A percentile compares a stretch with the other conserved stretches of the same genome.
These are phyloP conservation scores for Neodon shergylaensis DNA, from an alignment of 2,113 vertebrate genomes.

Conservation along the genomic window DNA sequence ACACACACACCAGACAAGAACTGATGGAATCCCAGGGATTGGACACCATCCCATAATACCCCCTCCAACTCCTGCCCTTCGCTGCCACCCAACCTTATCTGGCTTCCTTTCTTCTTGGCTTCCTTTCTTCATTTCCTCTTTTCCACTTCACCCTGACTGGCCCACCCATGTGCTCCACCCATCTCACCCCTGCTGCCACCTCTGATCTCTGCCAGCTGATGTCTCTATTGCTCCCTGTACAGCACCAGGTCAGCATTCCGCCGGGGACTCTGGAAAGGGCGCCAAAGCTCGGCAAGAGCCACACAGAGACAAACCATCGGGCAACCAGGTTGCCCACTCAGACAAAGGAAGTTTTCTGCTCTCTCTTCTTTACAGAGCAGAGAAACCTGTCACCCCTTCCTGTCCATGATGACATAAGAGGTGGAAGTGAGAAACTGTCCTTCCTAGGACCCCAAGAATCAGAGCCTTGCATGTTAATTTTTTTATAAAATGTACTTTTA, in stretches of 20 bases:
- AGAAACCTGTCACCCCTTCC: conserved; percentile 16
- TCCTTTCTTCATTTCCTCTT: neutral
- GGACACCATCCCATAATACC: conserved; percentile 46
- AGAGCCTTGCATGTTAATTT: conserved; percentile 73
- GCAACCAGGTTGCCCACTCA: conserved; percentile 61
- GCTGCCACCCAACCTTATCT: conserved; percentile 70
- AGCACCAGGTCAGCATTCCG: conserved; percentile 73
- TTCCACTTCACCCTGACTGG: conserved; percentile 45
- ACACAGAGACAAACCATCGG: conserved; percentile 61
- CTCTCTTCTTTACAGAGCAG: conserved; percentile 51
- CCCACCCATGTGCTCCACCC: neutral
- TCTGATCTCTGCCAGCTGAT: conserved; percentile 45
- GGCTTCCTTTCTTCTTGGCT: conserved; percentile 70
- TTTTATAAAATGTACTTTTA: conserved; percentile 75
- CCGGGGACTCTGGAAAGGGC: conserved; percentile 72
- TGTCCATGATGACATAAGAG: conserved; percentile 43
- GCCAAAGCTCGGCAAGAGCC: conserved; percentile 67
- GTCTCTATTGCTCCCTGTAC: conserved; percentile 65
- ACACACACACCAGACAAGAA: conserved; percentile 95
- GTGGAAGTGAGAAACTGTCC: conserved; percentile 55
- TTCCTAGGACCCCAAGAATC: conserved; percentile 60
- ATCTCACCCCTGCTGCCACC: conserved; percentile 44
- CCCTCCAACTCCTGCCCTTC: conserved; percentile 64
- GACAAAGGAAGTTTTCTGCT: conserved; percentile 57
- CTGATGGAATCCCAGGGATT: conserved; percentile 87